Base-by-base conservation (phyloP, 2,113 vertebrate species). In the Hystrix brachyura region DNA sequence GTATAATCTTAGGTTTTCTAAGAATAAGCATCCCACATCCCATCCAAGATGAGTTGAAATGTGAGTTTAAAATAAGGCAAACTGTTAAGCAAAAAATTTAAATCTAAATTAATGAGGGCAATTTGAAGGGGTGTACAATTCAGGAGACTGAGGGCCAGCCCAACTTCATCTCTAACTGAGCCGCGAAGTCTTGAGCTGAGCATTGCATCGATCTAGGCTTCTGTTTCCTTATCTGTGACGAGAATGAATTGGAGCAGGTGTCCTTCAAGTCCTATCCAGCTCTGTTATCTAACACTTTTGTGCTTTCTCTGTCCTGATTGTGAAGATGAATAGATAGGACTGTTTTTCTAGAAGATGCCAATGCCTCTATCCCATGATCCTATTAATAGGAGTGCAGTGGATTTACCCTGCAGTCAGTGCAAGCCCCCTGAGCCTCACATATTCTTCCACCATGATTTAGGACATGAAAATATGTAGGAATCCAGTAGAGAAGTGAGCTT, bases 31-130 rank as follows among this genome's bases (percentile, higher is more conserved):
- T 59, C 13, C 32, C 38, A 96, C 32, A 94, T 53, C 18, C 29
- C 19, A 95, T 62, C 7, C 38, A 67, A 86, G n/a, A 38, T 74
- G 48, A 19, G 7, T 59, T 91, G 17, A 96, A 94, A 87, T 53
- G 27, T 94, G 59, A 96, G 51, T 7, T 94, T 87, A 76, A 94
- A 72, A 81, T 92, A 85, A 90, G 89, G 53, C 18, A 92, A 88
- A 78, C 17, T 64, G 4, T 64, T 48, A 93, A 84, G 46, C 4
- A 88, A 69, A 79, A 88, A 87, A 60, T 12, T 69, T 60, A 93
- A 97, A 29, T 29, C 38, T 72, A 69, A 85, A 91, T 86, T 88
- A 69, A 65, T 48, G 51, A 69, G 12, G 48, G 4, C 46, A 43
- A 3, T 71, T 6, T 14, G 53, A 86, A 53, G n/a, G 15, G 38